phyloP scores from a whole-genome alignment of 2,113 vertebrate genomes.

The Bujurquina vittata region DNA sequence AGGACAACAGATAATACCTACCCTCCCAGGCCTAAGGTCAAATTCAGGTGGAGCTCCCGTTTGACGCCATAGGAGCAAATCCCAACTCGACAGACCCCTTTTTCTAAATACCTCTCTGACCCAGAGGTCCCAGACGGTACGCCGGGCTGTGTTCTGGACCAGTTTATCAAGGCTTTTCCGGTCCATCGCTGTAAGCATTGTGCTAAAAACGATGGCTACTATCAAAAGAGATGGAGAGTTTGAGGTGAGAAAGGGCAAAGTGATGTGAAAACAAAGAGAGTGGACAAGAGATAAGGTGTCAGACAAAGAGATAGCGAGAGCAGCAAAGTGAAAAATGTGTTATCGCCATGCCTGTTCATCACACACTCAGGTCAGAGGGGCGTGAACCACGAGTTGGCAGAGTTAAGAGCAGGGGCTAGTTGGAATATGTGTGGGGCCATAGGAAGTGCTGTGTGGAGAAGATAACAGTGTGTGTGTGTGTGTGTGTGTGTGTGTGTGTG shows the following conservation, averaged over 20 bases:
- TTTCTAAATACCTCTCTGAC: slow-evolving; percentile 48
- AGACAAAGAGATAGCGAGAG: slow-evolving; percentile 62
- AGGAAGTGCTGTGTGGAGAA: slow-evolving; percentile 82
- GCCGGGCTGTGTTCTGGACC: slow-evolving; percentile 25
- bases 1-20: slow-evolving; percentile 39
- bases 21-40: slow-evolving; percentile 43
- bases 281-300: slow-evolving; percentile 61
- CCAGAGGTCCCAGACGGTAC: slow-evolving; percentile 56
- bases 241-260: slow-evolving; percentile 68
- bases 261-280: slow-evolving; percentile 68
- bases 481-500: slow-evolving; percentile 32
- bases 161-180: slow-evolving; percentile 62
- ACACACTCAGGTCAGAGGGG: slow-evolving; percentile 63
- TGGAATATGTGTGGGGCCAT: slow-evolving; percentile 79
- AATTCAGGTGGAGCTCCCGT: slow-evolving; percentile 66
- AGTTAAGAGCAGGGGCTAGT: slow-evolving; percentile 55
- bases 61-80: slow-evolving; percentile 63
- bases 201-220: slow-evolving; percentile 64
- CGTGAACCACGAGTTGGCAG: slow-evolving; percentile 69
- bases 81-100: slow-evolving; percentile 32
- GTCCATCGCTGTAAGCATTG: slow-evolving; percentile 38
- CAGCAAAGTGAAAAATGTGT: slow-evolving; percentile 51
- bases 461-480: slow-evolving; percentile 77
- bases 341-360: slow-evolving; percentile 60
- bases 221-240: slow-evolving; percentile 62